Evolutionary conservation across 1,140 invertebrate species (phyloP).

Genomic region (Pomacea maculata): DNA sequence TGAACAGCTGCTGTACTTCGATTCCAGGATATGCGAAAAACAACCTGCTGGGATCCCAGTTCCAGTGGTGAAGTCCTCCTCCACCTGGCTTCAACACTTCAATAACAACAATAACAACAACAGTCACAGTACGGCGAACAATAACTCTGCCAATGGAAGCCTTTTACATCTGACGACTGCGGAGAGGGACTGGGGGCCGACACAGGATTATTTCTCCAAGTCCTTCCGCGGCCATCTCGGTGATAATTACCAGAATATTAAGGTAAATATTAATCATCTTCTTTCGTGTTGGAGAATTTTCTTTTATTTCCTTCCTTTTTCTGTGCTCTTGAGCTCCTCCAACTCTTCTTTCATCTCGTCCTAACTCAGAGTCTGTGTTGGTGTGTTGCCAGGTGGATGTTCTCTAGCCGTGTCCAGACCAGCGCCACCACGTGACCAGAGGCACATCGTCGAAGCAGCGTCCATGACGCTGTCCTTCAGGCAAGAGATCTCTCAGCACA

Average conservation of each 20-base stretch:
- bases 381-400: no score
- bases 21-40: constrained; percentile 53
- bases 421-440: no score
- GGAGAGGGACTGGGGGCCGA: constrained; percentile 11
- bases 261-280: constrained; percentile 5
- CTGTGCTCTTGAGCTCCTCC: no score
- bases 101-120: constrained; percentile 30
- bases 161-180: constrained; percentile 14
- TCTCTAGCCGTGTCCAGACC: no score
- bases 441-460: no score
- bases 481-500: no score
- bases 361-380: no score
- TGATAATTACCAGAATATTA: constrained; percentile 14
- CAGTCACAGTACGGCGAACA: constrained; percentile 22
- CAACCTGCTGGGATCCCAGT: constrained; percentile 57
- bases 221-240: constrained; percentile 10
- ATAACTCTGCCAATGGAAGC: not conserved
- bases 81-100: constrained; percentile 24
- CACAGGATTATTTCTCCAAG: constrained; percentile 14
- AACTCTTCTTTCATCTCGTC: no score
- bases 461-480: no score
- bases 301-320: no score
- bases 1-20: no score
- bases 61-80: constrained; percentile 60
- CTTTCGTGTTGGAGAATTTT: not conserved